phyloP scores from a whole-genome alignment of 2,888 invertebrate species.

The Rhingia rostrata region DNA sequence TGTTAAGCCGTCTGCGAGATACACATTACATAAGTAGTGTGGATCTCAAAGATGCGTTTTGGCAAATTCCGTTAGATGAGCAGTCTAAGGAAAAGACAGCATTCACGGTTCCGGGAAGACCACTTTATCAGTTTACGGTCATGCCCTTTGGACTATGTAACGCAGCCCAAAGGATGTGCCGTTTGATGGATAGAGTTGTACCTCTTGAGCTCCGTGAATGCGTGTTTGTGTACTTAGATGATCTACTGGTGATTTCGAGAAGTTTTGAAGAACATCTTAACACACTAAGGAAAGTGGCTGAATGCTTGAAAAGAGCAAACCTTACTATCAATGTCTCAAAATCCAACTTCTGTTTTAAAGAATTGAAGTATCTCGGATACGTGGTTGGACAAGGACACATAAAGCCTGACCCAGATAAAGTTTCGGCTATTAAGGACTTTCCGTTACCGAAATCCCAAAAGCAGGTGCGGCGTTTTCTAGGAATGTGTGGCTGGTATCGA shows the following conservation, averaged over 20 bases:
- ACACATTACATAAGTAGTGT: slow-evolving; percentile 59
- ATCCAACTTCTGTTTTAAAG: slow-evolving; percentile 56
- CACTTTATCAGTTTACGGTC: slow-evolving; percentile 10
- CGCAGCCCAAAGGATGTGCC: not conserved
- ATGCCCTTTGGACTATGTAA: slow-evolving; percentile 18
- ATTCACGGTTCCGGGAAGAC: not conserved
- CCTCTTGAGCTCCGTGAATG: not conserved
- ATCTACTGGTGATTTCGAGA: not conserved
- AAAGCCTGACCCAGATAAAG: not conserved
- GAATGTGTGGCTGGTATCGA: slow-evolving; percentile 72
- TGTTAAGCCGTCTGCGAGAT: slow-evolving; percentile 70
- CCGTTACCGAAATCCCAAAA: slow-evolving; percentile 28
- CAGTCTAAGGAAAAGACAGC: slow-evolving; percentile 9
- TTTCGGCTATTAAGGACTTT: slow-evolving; percentile 1
- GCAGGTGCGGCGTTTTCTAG: slow-evolving; percentile 68
- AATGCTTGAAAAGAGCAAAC: slow-evolving; percentile 9
- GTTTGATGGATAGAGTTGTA: not conserved
- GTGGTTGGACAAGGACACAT: not conserved
- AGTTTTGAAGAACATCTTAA: not conserved
- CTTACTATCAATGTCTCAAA: not conserved
- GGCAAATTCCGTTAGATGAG: slow-evolving; percentile 13
- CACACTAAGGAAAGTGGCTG: not conserved
- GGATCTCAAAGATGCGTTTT: slow-evolving; percentile 35
- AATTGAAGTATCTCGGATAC: slow-evolving; percentile 27
- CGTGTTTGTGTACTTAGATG: no score